Evolutionary conservation across 2,797 vertebrate species (phyloP), one percentile per base, ranked within the genome.

Genomic region (Dendrocincla fuliginosa): DNA sequence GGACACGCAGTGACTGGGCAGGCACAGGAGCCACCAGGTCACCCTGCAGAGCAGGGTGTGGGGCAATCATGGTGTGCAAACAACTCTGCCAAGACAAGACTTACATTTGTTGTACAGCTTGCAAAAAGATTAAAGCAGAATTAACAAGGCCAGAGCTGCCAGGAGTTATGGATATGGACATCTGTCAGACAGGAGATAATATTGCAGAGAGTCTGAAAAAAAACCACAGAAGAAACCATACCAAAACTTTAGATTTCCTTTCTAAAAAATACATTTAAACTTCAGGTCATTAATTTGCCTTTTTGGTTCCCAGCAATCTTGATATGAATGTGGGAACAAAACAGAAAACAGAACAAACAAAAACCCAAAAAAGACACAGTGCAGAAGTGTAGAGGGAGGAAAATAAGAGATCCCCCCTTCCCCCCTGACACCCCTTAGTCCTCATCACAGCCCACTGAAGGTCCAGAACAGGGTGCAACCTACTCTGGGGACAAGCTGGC

Each of bases 141-240:
- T 82, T 79, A 61, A 37, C 20, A 35, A 64, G 30, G 46, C 4
- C 3, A 39, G 30, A 70, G 46, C 39, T 47, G 42, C 27, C 11
- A 39, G 35, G 56, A 73, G 25, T 56, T 87, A n/a, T 15, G 4
- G 2, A 55, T 32, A n/a, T 3, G 23, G n/a, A 57, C 8, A 35
- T 15, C 33, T 60, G 12, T n/a, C 25, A 74, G 23, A 82, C 6
- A 65, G 37, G 13, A n/a, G 39, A 60, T 27, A 56, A 17, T 65
- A 60, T 76, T 77, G 68, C 41, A 19, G 33, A n/a, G 23, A 59
- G 23, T n/a, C 60, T 68, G 32, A 64, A 5, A 61, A 70, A 68
- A 57, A 68, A 13, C 0, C 2, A 42, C 33, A 60, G 2, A 42
- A 33, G 23, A 76, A 89, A 46, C 6, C 1, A 13, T 13, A 6